phyloP scores from a whole-genome alignment of 2,888 invertebrate species.

The Rugalucina vietnamica region DNA sequence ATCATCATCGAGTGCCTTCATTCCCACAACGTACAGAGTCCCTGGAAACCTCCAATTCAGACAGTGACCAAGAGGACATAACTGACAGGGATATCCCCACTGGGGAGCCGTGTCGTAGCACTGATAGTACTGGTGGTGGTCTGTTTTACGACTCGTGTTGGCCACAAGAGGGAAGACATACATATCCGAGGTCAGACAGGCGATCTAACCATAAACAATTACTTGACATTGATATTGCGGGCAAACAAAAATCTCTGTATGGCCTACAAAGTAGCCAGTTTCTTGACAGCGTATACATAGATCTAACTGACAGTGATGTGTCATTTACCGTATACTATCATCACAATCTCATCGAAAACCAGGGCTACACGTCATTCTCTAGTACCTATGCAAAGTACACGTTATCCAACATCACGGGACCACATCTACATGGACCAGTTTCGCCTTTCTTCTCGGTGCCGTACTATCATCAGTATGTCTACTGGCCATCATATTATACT shows the following conservation, averaged over 20 bases:
- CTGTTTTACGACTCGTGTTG: constrained; percentile 25
- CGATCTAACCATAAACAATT: constrained; percentile 64
- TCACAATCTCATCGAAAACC: constrained; percentile 70
- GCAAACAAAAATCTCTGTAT: constrained; percentile 56
- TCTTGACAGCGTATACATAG: constrained; percentile 77
- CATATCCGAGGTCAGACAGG: constrained; percentile 33
- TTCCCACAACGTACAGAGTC: neutral
- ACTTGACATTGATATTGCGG: constrained; percentile 74
- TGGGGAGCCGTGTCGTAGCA: neutral
- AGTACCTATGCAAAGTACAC: constrained; percentile 56
- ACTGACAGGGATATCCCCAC: constrained; percentile 27
- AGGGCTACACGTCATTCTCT: constrained; percentile 36
- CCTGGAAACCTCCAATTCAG: constrained; percentile 46
- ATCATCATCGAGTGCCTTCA: neutral
- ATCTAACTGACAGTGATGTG: constrained; percentile 80
- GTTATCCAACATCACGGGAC: constrained; percentile 44
- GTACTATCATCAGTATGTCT: constrained; percentile 65
- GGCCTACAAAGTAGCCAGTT: constrained; percentile 51
- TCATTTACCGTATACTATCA: constrained; percentile 78
- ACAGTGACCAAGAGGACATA: constrained; percentile 53
- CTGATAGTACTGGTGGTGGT: constrained; percentile 20
- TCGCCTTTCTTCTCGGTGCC: constrained; percentile 44
- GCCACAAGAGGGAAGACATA: constrained; percentile 33
- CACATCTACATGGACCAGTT: constrained; percentile 36
- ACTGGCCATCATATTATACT: constrained; percentile 64